phyloP scores from a whole-genome alignment of 2,113 vertebrate species.

The Psittacus erithacus region DNA sequence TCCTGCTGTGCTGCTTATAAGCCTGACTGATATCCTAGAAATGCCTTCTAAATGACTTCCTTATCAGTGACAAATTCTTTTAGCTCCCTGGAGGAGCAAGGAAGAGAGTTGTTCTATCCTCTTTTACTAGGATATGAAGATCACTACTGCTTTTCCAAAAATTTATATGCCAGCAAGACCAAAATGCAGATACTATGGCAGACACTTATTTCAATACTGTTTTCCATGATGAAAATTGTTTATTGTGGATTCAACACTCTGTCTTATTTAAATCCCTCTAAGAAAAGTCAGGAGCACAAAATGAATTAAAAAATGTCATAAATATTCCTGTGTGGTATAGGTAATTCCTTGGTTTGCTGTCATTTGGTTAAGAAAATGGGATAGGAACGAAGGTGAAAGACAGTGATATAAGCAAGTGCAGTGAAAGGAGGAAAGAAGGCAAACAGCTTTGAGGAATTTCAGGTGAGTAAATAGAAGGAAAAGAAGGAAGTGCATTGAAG shows the following conservation, averaged over 20 bases:
- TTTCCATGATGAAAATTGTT: not conserved
- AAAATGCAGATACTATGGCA: not conserved
- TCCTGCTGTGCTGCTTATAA: constrained; percentile 61
- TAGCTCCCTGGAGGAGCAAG: constrained; percentile 42
- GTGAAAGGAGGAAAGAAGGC: not conserved
- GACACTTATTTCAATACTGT: accelerated
- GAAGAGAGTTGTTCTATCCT: constrained; percentile 40
- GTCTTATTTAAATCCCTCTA: not conserved
- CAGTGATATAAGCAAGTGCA: not conserved
- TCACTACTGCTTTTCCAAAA: not conserved
- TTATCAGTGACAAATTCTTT: constrained; percentile 65
- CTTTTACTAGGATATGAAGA: not conserved
- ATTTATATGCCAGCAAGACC: not conserved
- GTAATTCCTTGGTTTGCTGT: not conserved
- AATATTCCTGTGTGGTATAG: not conserved
- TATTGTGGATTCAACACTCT: not conserved
- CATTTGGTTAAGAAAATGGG: not conserved
- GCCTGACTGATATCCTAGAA: constrained; percentile 65
- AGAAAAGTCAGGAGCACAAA: not conserved
- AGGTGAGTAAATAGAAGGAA: not conserved
- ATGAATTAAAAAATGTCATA: not conserved
- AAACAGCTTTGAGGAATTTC: not conserved
- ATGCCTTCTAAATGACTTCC: constrained; percentile 68
- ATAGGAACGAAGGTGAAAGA: not conserved
- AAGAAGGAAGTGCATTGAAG: not conserved